A percentile compares a stretch with the other conserved stretches of the same genome.
These are phyloP conservation scores for Drosophila atripex DNA, from an alignment of 2,888 invertebrate genomes.

Conservation along the genomic window DNA sequence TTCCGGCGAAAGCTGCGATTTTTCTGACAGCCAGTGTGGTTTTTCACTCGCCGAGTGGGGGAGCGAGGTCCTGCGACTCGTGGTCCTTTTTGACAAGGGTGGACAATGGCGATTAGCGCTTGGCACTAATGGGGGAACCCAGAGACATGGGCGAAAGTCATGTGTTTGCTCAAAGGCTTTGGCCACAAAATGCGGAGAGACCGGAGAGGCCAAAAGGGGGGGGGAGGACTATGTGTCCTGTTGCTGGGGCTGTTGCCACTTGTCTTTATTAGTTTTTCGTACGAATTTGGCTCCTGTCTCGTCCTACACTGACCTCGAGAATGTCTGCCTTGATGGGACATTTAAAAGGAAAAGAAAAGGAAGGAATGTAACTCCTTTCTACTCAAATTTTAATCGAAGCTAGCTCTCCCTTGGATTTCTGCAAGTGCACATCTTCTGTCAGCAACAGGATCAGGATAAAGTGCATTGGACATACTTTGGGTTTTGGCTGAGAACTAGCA, in stretches of 20 bases:
- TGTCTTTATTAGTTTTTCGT: constrained; percentile 78
- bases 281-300: constrained; percentile 48
- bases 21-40: constrained; percentile 50
- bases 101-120: constrained; percentile 78
- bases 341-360: no score
- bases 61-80: constrained; percentile 12
- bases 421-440: constrained; percentile 22
- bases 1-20: constrained; percentile 37
- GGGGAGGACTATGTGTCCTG: constrained; percentile 13
- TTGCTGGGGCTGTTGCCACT: constrained; percentile 71
- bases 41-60: neutral
- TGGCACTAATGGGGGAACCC: constrained; percentile 66
- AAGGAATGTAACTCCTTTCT: no score
- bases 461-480: constrained; percentile 50
- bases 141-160: constrained; percentile 45
- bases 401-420: neutral
- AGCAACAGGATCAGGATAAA: constrained; percentile 50
- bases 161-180: constrained; percentile 76
- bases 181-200: constrained; percentile 30
- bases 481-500: constrained; percentile 6
- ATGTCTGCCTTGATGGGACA: neutral
- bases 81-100: constrained; percentile 69
- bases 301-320: constrained; percentile 1
- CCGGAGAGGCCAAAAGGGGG: constrained; percentile 5
- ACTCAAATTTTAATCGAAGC: neutral